phyloP scores from a whole-genome alignment of 2,888 invertebrate species.

The Cremastobaeus sp. region DNA sequence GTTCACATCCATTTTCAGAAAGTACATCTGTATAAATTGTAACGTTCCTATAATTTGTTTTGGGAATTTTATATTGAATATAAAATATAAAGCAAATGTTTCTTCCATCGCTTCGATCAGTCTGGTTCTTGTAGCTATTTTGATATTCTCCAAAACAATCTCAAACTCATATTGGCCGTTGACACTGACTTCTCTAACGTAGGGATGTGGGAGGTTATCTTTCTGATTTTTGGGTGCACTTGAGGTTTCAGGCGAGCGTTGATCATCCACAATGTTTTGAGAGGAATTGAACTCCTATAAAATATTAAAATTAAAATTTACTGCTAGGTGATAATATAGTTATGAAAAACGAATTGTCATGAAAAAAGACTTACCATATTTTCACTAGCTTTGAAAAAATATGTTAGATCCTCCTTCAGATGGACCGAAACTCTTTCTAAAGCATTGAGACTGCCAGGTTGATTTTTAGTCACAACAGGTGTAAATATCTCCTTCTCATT shows the following conservation, averaged over 20 bases:
- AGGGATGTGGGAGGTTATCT: not conserved
- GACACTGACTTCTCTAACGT: not conserved
- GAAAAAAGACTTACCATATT: not conserved
- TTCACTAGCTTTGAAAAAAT: not conserved
- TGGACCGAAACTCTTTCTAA: slow-evolving; percentile 2
- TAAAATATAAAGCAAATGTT: slow-evolving; percentile 12
- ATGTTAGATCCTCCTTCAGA: slow-evolving; percentile 12
- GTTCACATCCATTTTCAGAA: not conserved
- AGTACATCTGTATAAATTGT: not conserved
- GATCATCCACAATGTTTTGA: not conserved
- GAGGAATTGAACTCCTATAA: not conserved
- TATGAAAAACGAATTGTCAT: not conserved
- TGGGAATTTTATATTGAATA: slow-evolving; percentile 2
- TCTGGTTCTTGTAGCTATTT: not conserved
- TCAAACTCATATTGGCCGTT: not conserved
- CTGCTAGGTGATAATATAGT: too few relatives aligned
- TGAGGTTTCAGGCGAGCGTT: not conserved
- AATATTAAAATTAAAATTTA: not conserved
- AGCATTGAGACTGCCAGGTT: slow-evolving; percentile 8
- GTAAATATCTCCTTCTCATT: not conserved
- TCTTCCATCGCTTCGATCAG: not conserved
- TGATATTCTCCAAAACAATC: not conserved
- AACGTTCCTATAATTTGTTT: not conserved
- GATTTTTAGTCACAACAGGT: slow-evolving; percentile 12
- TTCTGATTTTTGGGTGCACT: not conserved